phyloP scores from a whole-genome alignment of 1,140 invertebrate genomes.

The Drosophila rufa region DNA sequence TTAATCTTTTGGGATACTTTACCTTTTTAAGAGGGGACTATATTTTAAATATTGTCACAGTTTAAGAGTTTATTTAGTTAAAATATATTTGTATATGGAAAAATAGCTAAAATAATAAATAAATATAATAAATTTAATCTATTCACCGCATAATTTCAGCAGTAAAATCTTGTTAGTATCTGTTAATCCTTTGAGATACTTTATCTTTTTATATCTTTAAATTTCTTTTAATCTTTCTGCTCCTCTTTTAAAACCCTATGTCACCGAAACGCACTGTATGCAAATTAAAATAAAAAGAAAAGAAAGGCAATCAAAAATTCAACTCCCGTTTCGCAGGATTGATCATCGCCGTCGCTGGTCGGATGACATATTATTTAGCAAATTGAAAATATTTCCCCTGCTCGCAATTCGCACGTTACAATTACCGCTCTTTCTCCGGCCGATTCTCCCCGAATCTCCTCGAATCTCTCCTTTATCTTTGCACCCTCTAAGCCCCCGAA shows the following conservation, averaged over 20 bases:
- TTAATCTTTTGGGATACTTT: too few relatives aligned
- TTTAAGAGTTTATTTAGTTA: too few relatives aligned
- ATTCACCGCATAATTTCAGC: too few relatives aligned
- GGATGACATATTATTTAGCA: slow-evolving; percentile 81
- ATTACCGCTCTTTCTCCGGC: slow-evolving; percentile 50
- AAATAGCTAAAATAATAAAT: too few relatives aligned
- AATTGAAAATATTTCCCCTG: slow-evolving; percentile 71
- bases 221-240: neutral
- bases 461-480: slow-evolving; percentile 6
- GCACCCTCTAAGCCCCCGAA: slow-evolving; percentile 41
- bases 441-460: neutral
- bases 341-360: slow-evolving; percentile 62
- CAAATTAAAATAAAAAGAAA: slow-evolving; percentile 57
- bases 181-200: neutral
- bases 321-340: slow-evolving; percentile 77
- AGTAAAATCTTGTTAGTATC: neutral
- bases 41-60: too few relatives aligned
- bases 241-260: slow-evolving; percentile 12
- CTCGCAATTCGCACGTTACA: slow-evolving; percentile 76
- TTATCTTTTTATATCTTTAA: neutral
- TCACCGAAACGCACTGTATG: slow-evolving; percentile 25
- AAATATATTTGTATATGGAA: too few relatives aligned
- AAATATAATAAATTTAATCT: too few relatives aligned
- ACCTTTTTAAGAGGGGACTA: too few relatives aligned
- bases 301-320: slow-evolving; percentile 77